These are phyloP conservation scores for Tapirus terrestris DNA, from an alignment of 2,113 vertebrate species.

Conservation along the genomic window DNA sequence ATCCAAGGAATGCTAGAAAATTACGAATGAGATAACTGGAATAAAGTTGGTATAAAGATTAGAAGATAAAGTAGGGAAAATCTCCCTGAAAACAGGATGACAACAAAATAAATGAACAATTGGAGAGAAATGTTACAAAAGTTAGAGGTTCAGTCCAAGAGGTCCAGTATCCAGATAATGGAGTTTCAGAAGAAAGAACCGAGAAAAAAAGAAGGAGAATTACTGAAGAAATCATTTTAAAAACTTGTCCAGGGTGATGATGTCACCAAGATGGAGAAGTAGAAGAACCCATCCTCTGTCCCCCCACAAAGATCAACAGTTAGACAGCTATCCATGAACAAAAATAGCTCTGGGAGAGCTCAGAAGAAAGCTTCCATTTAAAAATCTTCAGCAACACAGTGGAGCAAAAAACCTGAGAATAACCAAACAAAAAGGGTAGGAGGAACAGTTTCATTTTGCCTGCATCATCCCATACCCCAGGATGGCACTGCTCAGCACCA, in stretches of 20 bases:
- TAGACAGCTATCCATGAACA: no score
- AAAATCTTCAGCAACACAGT: no score
- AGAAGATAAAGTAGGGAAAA: neutral
- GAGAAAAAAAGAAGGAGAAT: neutral
- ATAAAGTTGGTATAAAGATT: neutral
- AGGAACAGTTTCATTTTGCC: no score
- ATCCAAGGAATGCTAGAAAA: neutral
- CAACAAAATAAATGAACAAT: neutral
- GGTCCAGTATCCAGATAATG: neutral
- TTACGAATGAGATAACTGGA: neutral
- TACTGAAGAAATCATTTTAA: neutral
- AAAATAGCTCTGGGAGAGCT: no score
- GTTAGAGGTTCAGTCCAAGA: neutral
- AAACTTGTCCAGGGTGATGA: neutral
- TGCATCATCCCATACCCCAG: no score
- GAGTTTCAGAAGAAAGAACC: neutral
- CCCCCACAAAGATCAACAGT: no score
- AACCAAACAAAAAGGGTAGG: no score
- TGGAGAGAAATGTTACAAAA: neutral
- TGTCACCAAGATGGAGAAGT: neutral
- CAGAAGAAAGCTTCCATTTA: no score
- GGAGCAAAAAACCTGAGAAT: no score
- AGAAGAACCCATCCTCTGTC: neutral
- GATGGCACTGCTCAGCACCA: no score
- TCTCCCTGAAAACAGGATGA: neutral